Conservation (phyloP, 2,113 vertebrate species). For the Aptenodytes forsteri region DNA sequence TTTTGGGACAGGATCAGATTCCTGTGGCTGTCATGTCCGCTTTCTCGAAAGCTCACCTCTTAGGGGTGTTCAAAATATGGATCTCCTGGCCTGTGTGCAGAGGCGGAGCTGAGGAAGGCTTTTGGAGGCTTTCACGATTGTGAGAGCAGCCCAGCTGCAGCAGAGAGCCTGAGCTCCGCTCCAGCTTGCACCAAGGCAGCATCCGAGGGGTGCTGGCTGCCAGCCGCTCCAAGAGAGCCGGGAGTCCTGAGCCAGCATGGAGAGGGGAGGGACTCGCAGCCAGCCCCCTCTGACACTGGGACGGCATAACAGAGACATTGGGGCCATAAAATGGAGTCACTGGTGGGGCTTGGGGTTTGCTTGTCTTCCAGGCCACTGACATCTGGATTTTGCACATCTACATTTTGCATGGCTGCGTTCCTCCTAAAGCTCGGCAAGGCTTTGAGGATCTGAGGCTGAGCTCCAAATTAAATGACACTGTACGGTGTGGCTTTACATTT, state of each 20-base stretch:
- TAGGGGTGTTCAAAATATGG: background rate
- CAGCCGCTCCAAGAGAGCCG: background rate
- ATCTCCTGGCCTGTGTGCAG: background rate
- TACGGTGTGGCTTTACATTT: conserved; percentile 40
- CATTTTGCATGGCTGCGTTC: background rate
- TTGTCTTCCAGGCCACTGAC: conserved; percentile 7
- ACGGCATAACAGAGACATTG: background rate
- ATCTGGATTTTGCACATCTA: background rate
- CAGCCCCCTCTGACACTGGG: background rate
- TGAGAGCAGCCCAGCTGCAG: background rate
- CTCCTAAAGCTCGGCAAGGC: conserved; percentile 9
- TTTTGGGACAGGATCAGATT: background rate
- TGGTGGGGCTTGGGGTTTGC: background rate
- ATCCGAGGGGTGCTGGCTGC: background rate
- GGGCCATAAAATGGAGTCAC: background rate
- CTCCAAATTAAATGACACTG: conserved; percentile 50
- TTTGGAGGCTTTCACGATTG: background rate
- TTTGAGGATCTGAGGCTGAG: conserved; percentile 30
- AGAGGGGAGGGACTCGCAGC: background rate
- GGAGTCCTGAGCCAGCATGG: background rate
- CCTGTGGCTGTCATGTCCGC: background rate
- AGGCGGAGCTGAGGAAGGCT: background rate
- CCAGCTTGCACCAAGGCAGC: background rate
- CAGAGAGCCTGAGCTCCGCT: background rate
- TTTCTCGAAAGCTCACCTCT: background rate